Base-by-base conservation (phyloP, 2,888 invertebrate species). In the Agrochola litura region DNA sequence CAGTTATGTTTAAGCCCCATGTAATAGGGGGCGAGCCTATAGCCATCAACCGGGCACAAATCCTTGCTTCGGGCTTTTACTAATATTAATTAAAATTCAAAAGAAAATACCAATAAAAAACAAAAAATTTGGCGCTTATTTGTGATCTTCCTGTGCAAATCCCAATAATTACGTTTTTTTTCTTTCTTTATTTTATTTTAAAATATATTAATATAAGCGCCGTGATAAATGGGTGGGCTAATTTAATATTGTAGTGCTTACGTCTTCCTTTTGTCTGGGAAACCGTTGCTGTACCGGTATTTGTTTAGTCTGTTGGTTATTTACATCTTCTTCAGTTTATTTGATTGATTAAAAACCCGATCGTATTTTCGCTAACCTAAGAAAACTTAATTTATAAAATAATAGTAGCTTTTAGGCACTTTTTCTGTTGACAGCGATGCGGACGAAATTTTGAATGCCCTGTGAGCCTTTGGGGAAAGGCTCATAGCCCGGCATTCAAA, bases 41-140 rank as follows among this genome's bases (percentile, higher is more conserved):
- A 2, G 37, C 37, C 37, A 37, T 37, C 37, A 37, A 37, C 37
- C 37, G 37, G 37, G 37, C 37, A 37, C 37, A 37, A 37, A 37
- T 37, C 37, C 37, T 37, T 37, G 37, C 37, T 37, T 3, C 37
- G 37, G 37, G 3, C 37, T 37, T 37, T 37, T 9, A 37, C 16
- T 19, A 12, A 25, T 65, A 25, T 69, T 22, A 58, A 1, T 60
- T 25, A 1, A 52, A 74, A 41, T 30, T 74, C 5, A 22, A 63
- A 56, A 54, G 37, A 56, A 46, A 77, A 46, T 0, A 25, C 5
- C 12, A 16, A 10, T 22, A 41, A 25, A 25, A 19, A 65, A 65
- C 80, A 16, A 14, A 66, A 82, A 82, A 86, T 77, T 86, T 83
- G 82, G n/a, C 56, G 69, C 69, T 73, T 77, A 85, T n/a, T n/a